Conservation (phyloP, 2,797 vertebrate species). For the Crypturellus tataupa region DNA sequence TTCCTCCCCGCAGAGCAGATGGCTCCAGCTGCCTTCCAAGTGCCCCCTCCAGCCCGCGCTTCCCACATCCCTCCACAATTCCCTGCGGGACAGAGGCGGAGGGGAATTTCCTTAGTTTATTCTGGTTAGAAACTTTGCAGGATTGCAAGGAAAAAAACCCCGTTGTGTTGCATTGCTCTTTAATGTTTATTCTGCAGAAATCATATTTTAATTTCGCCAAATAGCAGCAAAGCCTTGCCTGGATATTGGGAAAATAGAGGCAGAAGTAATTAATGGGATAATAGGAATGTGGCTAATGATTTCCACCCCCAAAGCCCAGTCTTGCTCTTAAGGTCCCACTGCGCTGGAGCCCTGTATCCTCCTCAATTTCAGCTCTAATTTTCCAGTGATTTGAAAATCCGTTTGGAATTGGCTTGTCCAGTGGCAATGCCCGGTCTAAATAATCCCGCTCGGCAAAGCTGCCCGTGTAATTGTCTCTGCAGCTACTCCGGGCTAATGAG, state of each 20-base stretch:
- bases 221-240: not conserved
- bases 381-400: not conserved
- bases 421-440: not conserved
- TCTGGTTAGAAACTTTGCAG: not conserved
- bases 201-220: not conserved
- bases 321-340: not conserved
- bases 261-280: not conserved
- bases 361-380: not conserved
- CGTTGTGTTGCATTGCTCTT: rapidly evolving
- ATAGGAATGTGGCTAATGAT: not conserved
- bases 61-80: not conserved
- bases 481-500: constrained; percentile 16
- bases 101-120: not conserved
- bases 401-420: not conserved
- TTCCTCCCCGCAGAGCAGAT: not conserved
- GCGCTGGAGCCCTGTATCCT: not conserved
- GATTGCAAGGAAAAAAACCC: too few species aligned
- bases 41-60: not conserved
- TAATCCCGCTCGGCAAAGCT: constrained; percentile 42
- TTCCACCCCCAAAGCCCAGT: not conserved
- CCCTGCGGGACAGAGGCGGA: not conserved
- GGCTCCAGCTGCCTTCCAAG: not conserved
- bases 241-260: not conserved
- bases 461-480: not conserved
- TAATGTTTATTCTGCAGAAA: not conserved